These are phyloP conservation scores for Lamprologus callipterus DNA, from an alignment of 2,113 vertebrate species.

Conservation along the genomic window DNA sequence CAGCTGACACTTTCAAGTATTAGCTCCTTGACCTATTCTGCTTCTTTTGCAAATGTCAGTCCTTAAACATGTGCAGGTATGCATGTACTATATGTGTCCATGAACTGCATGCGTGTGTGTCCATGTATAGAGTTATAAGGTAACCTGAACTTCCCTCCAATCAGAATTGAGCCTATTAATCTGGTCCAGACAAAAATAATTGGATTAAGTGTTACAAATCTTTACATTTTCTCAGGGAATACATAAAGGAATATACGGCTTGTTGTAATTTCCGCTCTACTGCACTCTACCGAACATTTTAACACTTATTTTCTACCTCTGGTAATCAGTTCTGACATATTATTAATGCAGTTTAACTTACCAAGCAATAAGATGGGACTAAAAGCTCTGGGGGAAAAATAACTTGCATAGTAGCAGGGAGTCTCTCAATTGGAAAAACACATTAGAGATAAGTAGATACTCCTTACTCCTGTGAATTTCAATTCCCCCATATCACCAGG, in stretches of 20 bases:
- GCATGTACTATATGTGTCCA: background rate
- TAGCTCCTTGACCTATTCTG: conserved; percentile 18
- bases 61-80: background rate
- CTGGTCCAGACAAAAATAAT: background rate
- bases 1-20: background rate
- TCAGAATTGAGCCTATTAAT: background rate
- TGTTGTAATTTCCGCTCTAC: background rate
- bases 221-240: background rate
- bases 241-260: background rate
- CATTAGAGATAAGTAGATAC: conserved; percentile 33
- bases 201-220: background rate
- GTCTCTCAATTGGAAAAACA: conserved; percentile 38
- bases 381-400: conserved; percentile 5
- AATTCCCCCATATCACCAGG: conserved; percentile 8
- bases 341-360: background rate
- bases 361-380: background rate
- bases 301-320: background rate
- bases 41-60: conserved; percentile 23
- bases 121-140: background rate
- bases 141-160: background rate
- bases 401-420: background rate
- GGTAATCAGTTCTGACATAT: background rate
- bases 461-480: conserved; percentile 34
- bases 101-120: background rate
- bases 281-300: background rate